phyloP scores from a whole-genome alignment of 1,140 invertebrate genomes.

The Sipha flava region DNA sequence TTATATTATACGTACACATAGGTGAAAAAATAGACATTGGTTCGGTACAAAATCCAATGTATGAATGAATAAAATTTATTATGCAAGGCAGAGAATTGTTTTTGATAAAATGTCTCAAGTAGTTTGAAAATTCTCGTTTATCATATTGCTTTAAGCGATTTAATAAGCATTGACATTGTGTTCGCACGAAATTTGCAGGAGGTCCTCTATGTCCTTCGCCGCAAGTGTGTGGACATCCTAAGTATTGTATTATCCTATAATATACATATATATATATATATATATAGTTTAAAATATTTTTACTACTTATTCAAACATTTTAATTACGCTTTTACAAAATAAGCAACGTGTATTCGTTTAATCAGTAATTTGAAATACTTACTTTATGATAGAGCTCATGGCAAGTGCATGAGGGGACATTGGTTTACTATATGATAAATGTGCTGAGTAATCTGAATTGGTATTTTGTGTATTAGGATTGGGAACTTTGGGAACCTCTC shows the following conservation, averaged over 20 bases:
- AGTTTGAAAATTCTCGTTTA: conserved; percentile 64
- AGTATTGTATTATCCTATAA: conserved; percentile 68
- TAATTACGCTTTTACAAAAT: no score
- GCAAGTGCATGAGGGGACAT: conserved; percentile 46
- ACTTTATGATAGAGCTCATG: conserved; percentile 47
- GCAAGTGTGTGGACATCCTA: conserved; percentile 90
- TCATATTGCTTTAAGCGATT: conserved; percentile 61
- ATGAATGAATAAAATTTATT: conserved; percentile 89
- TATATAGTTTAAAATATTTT: no score
- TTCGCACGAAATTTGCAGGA: conserved; percentile 78
- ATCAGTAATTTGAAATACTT: no score
- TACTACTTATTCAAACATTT: no score
- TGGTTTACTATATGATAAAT: conserved; percentile 14
- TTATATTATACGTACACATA: conserved; percentile 16
- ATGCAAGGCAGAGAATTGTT: conserved; percentile 69
- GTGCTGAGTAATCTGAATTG: not conserved
- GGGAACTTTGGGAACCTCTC: not conserved
- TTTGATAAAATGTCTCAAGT: conserved; percentile 68
- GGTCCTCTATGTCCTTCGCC: conserved; percentile 73
- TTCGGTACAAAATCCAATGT: conserved; percentile 91
- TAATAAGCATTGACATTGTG: conserved; percentile 77
- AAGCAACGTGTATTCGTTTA: no score
- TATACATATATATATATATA: no score
- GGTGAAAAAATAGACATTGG: conserved; percentile 73
- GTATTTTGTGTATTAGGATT: not conserved